phyloP scores from a whole-genome alignment of 2,797 vertebrate species.

The Phrynocephalus forsythii region DNA sequence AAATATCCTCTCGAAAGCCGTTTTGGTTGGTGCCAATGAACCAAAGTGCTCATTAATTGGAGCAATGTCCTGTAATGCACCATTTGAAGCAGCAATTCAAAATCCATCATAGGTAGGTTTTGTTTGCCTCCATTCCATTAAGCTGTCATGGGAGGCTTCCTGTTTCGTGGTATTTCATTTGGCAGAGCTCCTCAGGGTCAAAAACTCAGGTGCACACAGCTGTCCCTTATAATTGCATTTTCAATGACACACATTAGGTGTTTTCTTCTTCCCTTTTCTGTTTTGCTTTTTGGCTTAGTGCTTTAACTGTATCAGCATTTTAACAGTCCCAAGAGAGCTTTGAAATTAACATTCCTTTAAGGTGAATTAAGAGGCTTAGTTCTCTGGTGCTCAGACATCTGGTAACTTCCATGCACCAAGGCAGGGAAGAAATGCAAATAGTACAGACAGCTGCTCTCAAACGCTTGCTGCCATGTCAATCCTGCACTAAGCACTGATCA shows the following conservation, averaged over 20 bases:
- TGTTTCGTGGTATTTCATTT: conserved; percentile 51
- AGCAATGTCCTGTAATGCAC: conserved; percentile 37
- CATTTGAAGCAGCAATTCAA: conserved; percentile 47
- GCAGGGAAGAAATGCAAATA: background rate
- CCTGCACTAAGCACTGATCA: background rate
- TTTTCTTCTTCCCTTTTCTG: conserved; percentile 4
- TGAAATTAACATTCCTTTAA: conserved; percentile 40
- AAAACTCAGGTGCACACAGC: conserved; percentile 30
- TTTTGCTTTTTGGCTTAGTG: conserved; percentile 16
- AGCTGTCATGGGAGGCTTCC: conserved; percentile 44
- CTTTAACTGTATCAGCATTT: conserved; percentile 24
- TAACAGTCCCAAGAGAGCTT: conserved; percentile 33
- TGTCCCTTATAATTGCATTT: conserved; percentile 47
- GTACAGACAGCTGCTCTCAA: background rate
- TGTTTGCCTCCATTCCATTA: conserved; percentile 41
- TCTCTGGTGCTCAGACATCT: conserved; percentile 10
- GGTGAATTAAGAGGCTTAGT: conserved; percentile 37
- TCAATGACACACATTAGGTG: conserved; percentile 33
- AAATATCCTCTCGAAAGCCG: conserved; percentile 28
- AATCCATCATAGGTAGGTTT: conserved; percentile 30
- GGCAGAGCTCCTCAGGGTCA: conserved; percentile 4
- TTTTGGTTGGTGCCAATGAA: conserved; percentile 44
- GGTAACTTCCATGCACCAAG: conserved; percentile 20
- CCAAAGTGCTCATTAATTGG: conserved; percentile 45
- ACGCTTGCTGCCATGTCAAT: background rate